Evolutionary conservation across 2,113 vertebrate species (phyloP).

Genomic region (Crotalus horridus): DNA sequence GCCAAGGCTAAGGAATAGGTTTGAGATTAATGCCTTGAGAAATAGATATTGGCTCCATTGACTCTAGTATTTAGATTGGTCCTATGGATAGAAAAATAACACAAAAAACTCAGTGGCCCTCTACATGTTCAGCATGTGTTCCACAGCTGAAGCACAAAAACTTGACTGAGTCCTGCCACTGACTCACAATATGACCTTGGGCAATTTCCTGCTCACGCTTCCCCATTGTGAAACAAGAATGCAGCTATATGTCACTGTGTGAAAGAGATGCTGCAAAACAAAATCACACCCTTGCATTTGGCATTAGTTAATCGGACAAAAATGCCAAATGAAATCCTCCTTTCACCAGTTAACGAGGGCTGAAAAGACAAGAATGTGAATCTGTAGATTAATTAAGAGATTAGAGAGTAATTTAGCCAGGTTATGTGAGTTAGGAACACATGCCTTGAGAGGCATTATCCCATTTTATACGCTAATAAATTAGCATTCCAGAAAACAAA

Average conservation of each 20-base stretch:
- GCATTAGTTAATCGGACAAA: background rate
- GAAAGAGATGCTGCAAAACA: background rate
- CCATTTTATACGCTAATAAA: background rate
- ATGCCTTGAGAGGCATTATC: background rate
- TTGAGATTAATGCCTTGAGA: background rate
- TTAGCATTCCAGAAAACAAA: background rate
- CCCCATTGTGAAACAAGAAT: background rate
- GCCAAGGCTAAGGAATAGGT: background rate
- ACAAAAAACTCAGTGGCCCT: background rate
- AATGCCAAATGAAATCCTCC: background rate
- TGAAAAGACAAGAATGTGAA: background rate
- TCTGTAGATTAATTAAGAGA: background rate
- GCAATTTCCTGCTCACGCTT: constrained; percentile 21
- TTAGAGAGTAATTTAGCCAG: background rate
- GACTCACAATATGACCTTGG: constrained; percentile 21
- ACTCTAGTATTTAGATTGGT: background rate
- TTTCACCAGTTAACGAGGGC: no score
- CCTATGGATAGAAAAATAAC: background rate
- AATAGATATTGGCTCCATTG: background rate
- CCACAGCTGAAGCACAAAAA: background rate
- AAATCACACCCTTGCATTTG: background rate
- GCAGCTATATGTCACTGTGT: background rate
- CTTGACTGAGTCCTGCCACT: constrained; percentile 9
- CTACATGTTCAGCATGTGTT: background rate
- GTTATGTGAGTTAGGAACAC: background rate